Conservation (phyloP, 2,888 invertebrate genomes). For the Smittia sp. region DNA sequence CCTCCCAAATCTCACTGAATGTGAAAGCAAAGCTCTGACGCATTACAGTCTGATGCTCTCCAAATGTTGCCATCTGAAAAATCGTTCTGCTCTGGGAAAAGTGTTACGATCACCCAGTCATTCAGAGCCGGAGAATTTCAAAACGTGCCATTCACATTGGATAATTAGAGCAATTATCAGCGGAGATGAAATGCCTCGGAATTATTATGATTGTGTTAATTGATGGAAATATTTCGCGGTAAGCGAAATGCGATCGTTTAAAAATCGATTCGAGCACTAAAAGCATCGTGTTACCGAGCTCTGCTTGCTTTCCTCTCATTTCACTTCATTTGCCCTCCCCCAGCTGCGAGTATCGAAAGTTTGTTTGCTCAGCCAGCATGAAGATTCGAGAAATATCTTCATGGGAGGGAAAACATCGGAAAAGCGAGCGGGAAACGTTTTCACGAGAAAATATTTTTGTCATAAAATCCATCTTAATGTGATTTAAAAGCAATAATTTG, state of each 20-base stretch:
- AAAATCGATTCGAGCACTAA: background rate
- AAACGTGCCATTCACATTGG: background rate
- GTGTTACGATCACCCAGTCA: background rate
- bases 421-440: background rate
- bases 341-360: background rate
- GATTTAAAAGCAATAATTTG: slow-evolving; percentile 29
- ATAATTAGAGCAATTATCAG: slow-evolving; percentile 9
- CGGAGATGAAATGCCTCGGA: slow-evolving; percentile 17
- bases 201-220: slow-evolving; percentile 14
- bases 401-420: too few relatives aligned
- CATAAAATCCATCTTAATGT: slow-evolving; percentile 17
- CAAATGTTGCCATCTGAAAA: background rate
- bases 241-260: slow-evolving; percentile 7
- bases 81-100: slow-evolving; percentile 5
- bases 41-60: background rate
- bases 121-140: background rate
- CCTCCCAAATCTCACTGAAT: too few relatives aligned
- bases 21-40: background rate
- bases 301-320: background rate
- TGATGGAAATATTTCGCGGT: slow-evolving; percentile 14
- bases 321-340: background rate
- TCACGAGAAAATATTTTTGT: background rate
- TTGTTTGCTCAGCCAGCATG: background rate
- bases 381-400: slow-evolving; percentile 2
- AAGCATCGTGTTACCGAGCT: background rate